phyloP scores from a whole-genome alignment of 2,888 invertebrate genomes.

The Rhynchonema sp. region DNA sequence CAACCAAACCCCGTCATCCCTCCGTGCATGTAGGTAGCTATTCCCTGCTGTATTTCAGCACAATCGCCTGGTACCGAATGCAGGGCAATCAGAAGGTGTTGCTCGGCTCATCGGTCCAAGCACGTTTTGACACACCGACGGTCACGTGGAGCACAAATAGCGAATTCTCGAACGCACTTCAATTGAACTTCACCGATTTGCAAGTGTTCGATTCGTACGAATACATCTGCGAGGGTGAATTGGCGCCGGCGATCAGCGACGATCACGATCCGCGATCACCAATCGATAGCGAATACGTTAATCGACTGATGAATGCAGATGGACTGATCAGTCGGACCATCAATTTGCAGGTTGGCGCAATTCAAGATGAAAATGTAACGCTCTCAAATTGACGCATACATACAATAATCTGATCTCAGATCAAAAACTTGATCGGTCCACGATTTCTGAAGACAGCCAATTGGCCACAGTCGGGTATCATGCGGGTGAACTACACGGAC shows the following conservation, averaged over 20 bases:
- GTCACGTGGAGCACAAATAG: neutral
- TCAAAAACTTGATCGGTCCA: neutral
- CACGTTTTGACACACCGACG: neutral
- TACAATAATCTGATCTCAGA: no score
- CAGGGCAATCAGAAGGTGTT: neutral
- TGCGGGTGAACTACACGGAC: neutral
- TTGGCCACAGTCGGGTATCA: neutral
- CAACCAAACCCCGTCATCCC: no score
- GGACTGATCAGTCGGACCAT: no score
- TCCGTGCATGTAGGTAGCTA: no score
- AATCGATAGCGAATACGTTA: no score
- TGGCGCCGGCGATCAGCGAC: no score
- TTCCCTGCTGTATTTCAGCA: neutral
- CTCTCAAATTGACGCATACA: no score
- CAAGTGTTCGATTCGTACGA: neutral
- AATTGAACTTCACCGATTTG: neutral
- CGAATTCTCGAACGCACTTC: neutral
- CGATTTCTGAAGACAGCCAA: neutral
- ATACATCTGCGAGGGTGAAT: neutral
- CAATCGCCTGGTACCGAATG: neutral
- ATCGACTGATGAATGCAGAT: no score
- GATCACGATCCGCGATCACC: no score
- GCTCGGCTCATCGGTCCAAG: neutral
- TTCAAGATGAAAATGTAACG: no score
- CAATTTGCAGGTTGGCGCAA: no score